These are phyloP conservation scores for Flexamia atlantica DNA, from an alignment of 2,888 invertebrate species.

Conservation along the genomic window DNA sequence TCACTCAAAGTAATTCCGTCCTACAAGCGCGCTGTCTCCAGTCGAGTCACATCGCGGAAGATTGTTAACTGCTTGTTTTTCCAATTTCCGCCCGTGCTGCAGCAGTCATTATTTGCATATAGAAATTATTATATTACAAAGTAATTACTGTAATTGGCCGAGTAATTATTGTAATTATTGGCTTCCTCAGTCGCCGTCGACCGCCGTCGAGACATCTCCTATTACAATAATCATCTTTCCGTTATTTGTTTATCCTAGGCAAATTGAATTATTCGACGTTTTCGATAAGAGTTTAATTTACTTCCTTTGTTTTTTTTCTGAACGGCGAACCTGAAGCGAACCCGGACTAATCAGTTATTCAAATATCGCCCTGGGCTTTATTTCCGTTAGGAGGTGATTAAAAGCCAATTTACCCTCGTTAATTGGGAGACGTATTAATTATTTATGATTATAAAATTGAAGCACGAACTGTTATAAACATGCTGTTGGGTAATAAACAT, in stretches of 20 bases:
- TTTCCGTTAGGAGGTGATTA: constrained; percentile 24
- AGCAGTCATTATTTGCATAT: constrained; percentile 38
- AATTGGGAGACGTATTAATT: constrained; percentile 24
- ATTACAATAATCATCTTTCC: constrained; percentile 33
- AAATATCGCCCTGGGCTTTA: constrained; percentile 8
- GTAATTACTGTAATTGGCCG: constrained; percentile 48
- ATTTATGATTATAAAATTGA: constrained; percentile 45
- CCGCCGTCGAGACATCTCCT: neutral
- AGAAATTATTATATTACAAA: constrained; percentile 54
- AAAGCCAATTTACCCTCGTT: constrained; percentile 31
- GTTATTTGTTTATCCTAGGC: constrained; percentile 25
- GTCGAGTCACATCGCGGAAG: neutral
- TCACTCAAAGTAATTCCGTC: constrained; percentile 6
- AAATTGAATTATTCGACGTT: constrained; percentile 38
- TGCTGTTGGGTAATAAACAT: constrained; percentile 6
- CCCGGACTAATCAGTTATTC: constrained; percentile 29
- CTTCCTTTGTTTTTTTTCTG: constrained; percentile 42
- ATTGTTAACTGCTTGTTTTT: constrained; percentile 16
- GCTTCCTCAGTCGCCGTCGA: constrained; percentile 10
- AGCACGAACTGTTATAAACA: constrained; percentile 30
- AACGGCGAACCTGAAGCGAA: constrained; percentile 11
- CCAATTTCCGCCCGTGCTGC: neutral
- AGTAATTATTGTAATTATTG: constrained; percentile 53
- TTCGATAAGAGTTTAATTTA: constrained; percentile 38
- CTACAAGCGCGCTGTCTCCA: neutral